Evolutionary conservation across 2,888 invertebrate genomes (phyloP).

Genomic region (Thereva unica): DNA sequence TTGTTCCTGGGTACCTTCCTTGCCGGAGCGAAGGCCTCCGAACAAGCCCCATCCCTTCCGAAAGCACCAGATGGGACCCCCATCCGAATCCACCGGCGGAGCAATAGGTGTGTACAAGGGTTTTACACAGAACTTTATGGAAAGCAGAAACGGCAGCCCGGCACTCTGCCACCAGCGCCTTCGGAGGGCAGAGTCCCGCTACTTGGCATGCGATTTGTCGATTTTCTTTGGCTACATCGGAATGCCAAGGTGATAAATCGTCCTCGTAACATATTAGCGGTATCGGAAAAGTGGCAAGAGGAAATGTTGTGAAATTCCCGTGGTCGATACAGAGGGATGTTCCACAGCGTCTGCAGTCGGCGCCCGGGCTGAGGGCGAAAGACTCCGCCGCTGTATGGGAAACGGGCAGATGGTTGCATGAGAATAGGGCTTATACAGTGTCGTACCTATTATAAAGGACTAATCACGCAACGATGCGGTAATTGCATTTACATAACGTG

Average conservation of each 20-base stretch:
- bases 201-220: conserved; percentile 37
- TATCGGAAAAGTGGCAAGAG: conserved; percentile 25
- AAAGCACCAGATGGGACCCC: conserved; percentile 20
- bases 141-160: background rate
- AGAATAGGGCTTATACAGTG: conserved; percentile 17
- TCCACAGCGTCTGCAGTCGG: background rate
- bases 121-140: background rate
- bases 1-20: background rate
- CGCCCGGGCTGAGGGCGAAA: conserved; percentile 2
- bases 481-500: conserved; percentile 14
- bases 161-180: conserved; percentile 1
- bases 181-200: conserved; percentile 11
- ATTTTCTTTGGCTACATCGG: conserved; percentile 32
- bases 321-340: conserved; percentile 22
- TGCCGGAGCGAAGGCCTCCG: background rate
- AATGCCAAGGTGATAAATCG: conserved; percentile 38
- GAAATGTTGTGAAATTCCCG: conserved; percentile 24
- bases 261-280: conserved; percentile 33
- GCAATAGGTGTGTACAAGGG: background rate
- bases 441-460: conserved; percentile 15
- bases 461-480: conserved; percentile 35
- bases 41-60: conserved; percentile 12
- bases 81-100: conserved; percentile 1
- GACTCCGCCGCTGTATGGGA: conserved; percentile 14
- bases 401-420: conserved; percentile 31